Percentiles rank a stretch among this genome's conserved stretches.
phyloP scores from a whole-genome alignment of 1,140 invertebrate species.

The Pentalonia nigronervosa region DNA sequence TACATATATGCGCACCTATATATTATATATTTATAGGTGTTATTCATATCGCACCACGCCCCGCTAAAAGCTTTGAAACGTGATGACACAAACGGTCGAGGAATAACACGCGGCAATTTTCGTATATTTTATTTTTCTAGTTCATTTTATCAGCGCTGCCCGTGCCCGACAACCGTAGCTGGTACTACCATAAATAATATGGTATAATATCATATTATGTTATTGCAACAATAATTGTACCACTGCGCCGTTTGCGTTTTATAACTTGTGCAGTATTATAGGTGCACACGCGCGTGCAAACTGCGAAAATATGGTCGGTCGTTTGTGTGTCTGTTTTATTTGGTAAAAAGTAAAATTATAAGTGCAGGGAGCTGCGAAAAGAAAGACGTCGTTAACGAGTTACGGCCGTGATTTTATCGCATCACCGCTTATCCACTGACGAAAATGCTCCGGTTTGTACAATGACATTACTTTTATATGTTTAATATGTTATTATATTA shows the following conservation, averaged over 20 bases:
- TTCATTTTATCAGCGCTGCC: not conserved
- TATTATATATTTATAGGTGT: not conserved
- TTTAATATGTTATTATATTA: not conserved
- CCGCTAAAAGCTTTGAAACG: conserved; percentile 48
- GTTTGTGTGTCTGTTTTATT: not conserved
- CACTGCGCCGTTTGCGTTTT: not conserved
- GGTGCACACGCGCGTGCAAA: not conserved
- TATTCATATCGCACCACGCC: conserved; percentile 10
- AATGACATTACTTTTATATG: not conserved
- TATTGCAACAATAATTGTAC: not conserved
- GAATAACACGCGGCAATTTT: conserved; percentile 6
- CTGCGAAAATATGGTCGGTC: not conserved
- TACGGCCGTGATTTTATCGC: not conserved
- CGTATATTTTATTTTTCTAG: not conserved
- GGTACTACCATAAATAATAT: not conserved
- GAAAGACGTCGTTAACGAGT: not conserved
- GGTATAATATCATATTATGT: not conserved
- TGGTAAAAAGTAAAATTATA: not conserved
- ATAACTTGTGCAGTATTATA: not conserved
- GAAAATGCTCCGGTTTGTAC: not conserved
- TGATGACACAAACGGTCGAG: conserved; percentile 31
- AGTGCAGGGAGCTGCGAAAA: not conserved
- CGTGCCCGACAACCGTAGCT: not conserved
- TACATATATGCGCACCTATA: not conserved
- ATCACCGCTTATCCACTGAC: not conserved